Evolutionary conservation across 1,140 invertebrate species (phyloP), one percentile per base, ranked within the genome.

Genomic region (Dryas iulia): DNA sequence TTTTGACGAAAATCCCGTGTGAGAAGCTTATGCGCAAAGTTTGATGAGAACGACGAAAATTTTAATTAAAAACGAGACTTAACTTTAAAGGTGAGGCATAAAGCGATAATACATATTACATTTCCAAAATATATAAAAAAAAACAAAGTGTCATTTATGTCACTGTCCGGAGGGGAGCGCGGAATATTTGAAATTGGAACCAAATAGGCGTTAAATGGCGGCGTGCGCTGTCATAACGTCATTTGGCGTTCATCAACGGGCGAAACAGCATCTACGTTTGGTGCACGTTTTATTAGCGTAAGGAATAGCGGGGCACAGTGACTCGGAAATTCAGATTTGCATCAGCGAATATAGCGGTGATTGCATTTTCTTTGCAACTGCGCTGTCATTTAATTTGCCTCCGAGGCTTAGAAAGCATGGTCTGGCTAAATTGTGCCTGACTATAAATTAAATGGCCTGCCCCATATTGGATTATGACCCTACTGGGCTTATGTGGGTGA

Each of bases 131-230:
- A 61, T 31, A 63, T 74, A 77, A 78, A 88, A 81, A 90, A 88
- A 89, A 87, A 79, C 66, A 56, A 56, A 56, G 77, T 76, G 87
- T 91, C 89, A 91, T 89, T 81, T 86, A 82, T 83, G 74, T 77
- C 76, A 76, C 74, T 61, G 85, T 76, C 83, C 84, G 85, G 82
- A 71, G 86, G 82, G 83, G 86, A 83, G 85, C 84, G 86, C 79
- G 83, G 76, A 64, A 86, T 76, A 89, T 92, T 90, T 89, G 87
- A 90, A 90, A 92, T 92, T 92, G 90, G 87, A 89, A 88, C 81
- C 90, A 92, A 92, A 92, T 90, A 92, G 87, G 90, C 90, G 90
- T 91, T 92, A 92, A 92, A 92, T 92, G 83, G 87, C 90, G 85
- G 80, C 86, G 87, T 84, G 87, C 87, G 82, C 84, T 87, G 84